A percentile compares a stretch with the other conserved stretches of the same genome.
These are phyloP conservation scores for Thymallus thymallus DNA, from an alignment of 2,113 vertebrate species.

Conservation along the genomic window DNA sequence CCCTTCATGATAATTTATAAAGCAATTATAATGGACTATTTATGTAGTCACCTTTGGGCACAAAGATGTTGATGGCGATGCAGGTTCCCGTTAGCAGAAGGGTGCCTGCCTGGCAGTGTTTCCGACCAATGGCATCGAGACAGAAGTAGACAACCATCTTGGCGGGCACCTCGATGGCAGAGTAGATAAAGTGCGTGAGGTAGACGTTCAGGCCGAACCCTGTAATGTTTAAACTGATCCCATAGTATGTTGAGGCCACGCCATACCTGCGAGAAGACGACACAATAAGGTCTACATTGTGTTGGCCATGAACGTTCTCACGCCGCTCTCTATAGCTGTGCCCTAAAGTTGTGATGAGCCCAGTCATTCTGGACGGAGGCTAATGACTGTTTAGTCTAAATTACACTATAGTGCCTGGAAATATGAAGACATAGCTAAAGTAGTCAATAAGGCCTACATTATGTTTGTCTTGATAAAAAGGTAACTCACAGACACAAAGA, in stretches of 20 bases:
- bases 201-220: conserved; percentile 69
- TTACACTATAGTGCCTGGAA: background rate
- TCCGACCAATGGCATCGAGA: conserved; percentile 59
- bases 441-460: too few species aligned
- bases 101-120: conserved; percentile 49
- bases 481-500: too few species aligned
- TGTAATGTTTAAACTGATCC: conserved; percentile 72
- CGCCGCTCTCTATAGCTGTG: too few species aligned
- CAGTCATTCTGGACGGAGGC: too few species aligned
- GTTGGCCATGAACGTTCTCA: background rate
- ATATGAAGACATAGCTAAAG: background rate
- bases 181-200: conserved; percentile 74
- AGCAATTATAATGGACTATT: too few species aligned
- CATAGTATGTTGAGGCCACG: conserved; percentile 68
- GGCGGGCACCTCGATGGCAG: conserved; percentile 66
- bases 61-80: conserved; percentile 65
- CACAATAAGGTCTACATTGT: background rate
- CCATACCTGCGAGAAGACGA: conserved; percentile 59
- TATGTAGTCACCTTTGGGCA: conserved; percentile 62
- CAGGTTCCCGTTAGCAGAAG: conserved; percentile 62
- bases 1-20: too few species aligned
- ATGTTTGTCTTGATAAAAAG: too few species aligned
- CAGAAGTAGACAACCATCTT: conserved; percentile 58
- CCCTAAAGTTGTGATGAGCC: too few species aligned
- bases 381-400: too few species aligned